phyloP scores from a whole-genome alignment of 1,140 invertebrate genomes.

The Glomeris maerens region DNA sequence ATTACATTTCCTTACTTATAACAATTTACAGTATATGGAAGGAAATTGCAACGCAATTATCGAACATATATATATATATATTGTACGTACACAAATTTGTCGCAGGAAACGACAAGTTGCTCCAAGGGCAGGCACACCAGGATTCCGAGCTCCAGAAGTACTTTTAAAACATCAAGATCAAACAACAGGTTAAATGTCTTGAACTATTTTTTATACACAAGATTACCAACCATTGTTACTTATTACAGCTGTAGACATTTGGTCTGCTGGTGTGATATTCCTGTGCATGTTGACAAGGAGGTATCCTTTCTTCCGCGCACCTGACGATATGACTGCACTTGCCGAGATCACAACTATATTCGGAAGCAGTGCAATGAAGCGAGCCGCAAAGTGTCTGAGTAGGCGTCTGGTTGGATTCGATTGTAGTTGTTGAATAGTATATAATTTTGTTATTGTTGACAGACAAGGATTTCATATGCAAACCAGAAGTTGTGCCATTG shows the following conservation, averaged over 20 bases:
- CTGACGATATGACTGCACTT: slow-evolving; percentile 62
- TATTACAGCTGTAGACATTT: slow-evolving; percentile 62
- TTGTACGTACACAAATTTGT: slow-evolving; percentile 39
- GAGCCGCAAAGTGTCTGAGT: slow-evolving; percentile 50
- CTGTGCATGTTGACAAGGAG: slow-evolving; percentile 59
- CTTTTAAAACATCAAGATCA: slow-evolving; percentile 58
- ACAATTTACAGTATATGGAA: not conserved
- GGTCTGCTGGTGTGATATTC: slow-evolving; percentile 76
- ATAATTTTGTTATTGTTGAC: slow-evolving; percentile 13
- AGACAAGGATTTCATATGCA: slow-evolving; percentile 41
- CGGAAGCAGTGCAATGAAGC: slow-evolving; percentile 49
- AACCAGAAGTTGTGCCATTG: slow-evolving; percentile 34
- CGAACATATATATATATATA: not conserved
- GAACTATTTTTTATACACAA: slow-evolving; percentile 7
- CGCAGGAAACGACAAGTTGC: slow-evolving; percentile 34
- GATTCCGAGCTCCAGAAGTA: slow-evolving; percentile 77
- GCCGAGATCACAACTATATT: slow-evolving; percentile 70
- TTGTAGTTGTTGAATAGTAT: not conserved
- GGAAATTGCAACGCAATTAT: not conserved
- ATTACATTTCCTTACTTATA: not conserved
- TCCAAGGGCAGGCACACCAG: slow-evolving; percentile 73
- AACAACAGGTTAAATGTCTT: slow-evolving; percentile 43
- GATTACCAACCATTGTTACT: slow-evolving; percentile 3
- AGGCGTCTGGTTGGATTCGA: slow-evolving; percentile 30
- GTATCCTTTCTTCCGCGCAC: slow-evolving; percentile 68